Conservation (phyloP, 2,888 invertebrate species). For the Phyllotreta cruciferae region DNA sequence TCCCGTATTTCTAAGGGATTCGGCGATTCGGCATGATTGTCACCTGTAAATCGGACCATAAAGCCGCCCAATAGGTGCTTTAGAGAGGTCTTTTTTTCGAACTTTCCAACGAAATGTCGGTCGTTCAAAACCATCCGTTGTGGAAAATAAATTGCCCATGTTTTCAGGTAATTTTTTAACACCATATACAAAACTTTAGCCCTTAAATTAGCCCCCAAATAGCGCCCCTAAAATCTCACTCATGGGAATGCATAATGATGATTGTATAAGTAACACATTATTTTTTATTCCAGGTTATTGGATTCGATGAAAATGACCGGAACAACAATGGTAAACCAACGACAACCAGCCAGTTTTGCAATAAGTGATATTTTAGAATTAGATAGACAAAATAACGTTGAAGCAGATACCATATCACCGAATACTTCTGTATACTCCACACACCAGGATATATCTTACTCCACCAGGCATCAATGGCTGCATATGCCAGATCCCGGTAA, state of each 20-base stretch:
- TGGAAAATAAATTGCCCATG: not conserved
- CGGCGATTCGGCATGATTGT: conserved; percentile 55
- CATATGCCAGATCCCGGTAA: conserved; percentile 53
- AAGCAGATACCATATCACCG: conserved; percentile 57
- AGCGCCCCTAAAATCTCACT: no score
- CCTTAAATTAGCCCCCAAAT: no score
- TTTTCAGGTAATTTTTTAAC: not conserved
- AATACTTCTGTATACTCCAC: conserved; percentile 51
- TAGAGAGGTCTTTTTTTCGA: conserved; percentile 32
- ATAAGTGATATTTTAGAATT: conserved; percentile 93
- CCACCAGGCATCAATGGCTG: conserved; percentile 53
- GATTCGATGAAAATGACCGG: conserved; percentile 85
- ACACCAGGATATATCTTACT: conserved; percentile 49
- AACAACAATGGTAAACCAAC: conserved; percentile 59
- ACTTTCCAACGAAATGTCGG: not conserved
- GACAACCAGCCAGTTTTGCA: conserved; percentile 82
- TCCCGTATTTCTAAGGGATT: conserved; percentile 54
- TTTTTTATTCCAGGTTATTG: conserved; percentile 69
- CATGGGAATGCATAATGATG: not conserved
- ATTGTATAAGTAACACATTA: not conserved
- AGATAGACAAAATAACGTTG: conserved; percentile 67
- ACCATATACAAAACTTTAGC: no score
- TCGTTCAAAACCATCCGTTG: not conserved
- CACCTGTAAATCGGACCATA: conserved; percentile 48
- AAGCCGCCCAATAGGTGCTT: conserved; percentile 31